Evolutionary conservation across 2,888 invertebrate species (phyloP).

Genomic region (Candidula unifasciata): DNA sequence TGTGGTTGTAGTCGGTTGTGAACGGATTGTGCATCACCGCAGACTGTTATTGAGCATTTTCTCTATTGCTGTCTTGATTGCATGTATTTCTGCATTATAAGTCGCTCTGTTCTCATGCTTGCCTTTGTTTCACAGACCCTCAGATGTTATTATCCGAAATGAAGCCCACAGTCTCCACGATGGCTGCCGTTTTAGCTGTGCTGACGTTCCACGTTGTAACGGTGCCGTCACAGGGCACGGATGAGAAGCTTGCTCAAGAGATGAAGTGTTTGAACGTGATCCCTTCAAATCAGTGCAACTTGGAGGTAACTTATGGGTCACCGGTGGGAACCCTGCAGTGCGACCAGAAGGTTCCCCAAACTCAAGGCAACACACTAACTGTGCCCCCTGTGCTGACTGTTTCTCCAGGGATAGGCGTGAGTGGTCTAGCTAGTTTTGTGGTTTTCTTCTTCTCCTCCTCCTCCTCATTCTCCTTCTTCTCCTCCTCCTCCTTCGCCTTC

Average conservation of each 20-base stretch:
- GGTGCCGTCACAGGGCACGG: neutral
- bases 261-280: neutral
- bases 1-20: no score
- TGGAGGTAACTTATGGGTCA: neutral
- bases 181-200: neutral
- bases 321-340: neutral
- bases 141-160: no score
- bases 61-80: no score
- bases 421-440: no score
- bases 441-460: no score
- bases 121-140: no score
- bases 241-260: neutral
- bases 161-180: neutral
- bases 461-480: no score
- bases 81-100: no score
- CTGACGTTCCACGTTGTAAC: neutral
- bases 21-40: no score
- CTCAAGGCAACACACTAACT: neutral
- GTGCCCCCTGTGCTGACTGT: neutral
- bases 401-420: neutral
- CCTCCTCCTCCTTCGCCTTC: no score
- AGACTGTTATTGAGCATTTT: no score
- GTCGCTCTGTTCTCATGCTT: no score
- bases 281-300: neutral
- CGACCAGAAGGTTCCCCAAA: neutral